Base-by-base conservation (phyloP, 2,113 vertebrate species). In the Suncus etruscus region DNA sequence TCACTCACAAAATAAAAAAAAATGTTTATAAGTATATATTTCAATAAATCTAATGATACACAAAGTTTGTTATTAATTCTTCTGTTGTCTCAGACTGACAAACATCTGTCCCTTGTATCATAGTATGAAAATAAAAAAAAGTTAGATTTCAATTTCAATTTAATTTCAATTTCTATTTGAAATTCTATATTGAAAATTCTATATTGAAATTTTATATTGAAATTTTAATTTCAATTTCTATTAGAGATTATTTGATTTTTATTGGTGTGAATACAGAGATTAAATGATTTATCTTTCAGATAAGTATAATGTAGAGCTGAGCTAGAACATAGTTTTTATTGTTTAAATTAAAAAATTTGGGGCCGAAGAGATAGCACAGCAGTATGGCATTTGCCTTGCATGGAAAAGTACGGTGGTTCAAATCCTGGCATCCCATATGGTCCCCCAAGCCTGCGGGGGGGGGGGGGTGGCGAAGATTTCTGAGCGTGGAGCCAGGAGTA, bases 241-340 rank as follows among this genome's bases (percentile, higher is more conserved):
- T 76, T 70, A 84, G 6, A 68, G 25, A 77, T 31, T 1, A 11
- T 58, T 3, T 83, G 11, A 79, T 39, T 22, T 74, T 90, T 50
- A 76, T 66, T 15, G 79, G 0, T 32, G 69, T 90, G 70, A 72
- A 20, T 5, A 69, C 16, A 45, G 0, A 45, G 25, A 32, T 81
- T 31, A 95, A 83, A 63, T 54, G 14, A 77, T 24, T 54, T 90
- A n/a, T 63, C 3, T 85, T 10, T 18, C 24, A 39, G 15, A 11
- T 87, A 73, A 84, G 58, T 61, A 87, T 73, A 70, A 69, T 25
- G 12, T 24, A 95, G 84, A 75, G 10, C 15, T 85, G 65, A 50
- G 31, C 22, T 92, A 50, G 47, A 85, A 85, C 51, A 29, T 3
- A 54, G 1, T 79, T 12, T 74, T 91, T 54, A 68, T 63, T 87